phyloP scores from a whole-genome alignment of 2,888 invertebrate genomes.

The Phengaris arion region DNA sequence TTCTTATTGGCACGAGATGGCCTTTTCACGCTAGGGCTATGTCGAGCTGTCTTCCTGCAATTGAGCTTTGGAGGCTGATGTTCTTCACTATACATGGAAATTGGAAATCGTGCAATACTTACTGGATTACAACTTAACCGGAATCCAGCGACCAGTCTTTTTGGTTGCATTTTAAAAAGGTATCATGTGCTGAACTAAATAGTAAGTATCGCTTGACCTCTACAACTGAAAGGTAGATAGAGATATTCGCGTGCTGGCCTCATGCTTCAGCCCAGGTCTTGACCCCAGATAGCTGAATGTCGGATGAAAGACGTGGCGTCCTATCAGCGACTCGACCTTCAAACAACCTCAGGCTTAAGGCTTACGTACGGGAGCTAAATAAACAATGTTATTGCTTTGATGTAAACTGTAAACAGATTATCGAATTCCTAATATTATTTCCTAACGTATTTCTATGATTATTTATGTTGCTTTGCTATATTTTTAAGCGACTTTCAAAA shows the following conservation, averaged over 20 bases:
- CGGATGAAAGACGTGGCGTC: constrained; percentile 26
- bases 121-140: background rate
- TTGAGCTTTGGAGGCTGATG: too few species aligned
- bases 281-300: constrained; percentile 25
- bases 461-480: too few species aligned
- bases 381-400: background rate
- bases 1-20: too few species aligned
- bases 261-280: background rate
- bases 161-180: background rate
- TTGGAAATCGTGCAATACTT: too few species aligned
- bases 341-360: constrained; percentile 11
- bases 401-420: background rate
- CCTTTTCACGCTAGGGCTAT: too few species aligned
- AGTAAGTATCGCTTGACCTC: background rate
- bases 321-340: constrained; percentile 9
- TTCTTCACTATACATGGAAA: too few species aligned
- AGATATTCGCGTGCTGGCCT: constrained; percentile 3
- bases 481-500: too few species aligned
- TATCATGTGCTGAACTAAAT: background rate
- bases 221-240: background rate
- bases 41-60: too few species aligned
- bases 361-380: background rate
- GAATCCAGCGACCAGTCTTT: background rate
- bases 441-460: too few species aligned
- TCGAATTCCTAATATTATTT: too few species aligned